Conservation (phyloP, 2,888 invertebrate species). For the Girardia tigrina region DNA sequence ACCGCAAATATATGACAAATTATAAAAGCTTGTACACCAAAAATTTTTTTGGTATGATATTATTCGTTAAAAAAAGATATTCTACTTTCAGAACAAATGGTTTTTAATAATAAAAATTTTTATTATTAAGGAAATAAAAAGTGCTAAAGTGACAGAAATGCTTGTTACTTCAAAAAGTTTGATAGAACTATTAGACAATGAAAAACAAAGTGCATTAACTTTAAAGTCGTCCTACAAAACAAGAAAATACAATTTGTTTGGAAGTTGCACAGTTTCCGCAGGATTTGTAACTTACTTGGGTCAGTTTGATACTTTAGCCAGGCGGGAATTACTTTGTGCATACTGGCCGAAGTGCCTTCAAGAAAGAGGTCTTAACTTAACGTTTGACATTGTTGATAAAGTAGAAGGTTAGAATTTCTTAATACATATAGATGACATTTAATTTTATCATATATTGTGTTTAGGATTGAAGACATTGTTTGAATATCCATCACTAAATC, state of each 20-base stretch:
- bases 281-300: constrained; percentile 48
- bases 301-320: constrained; percentile 48
- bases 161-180: background rate
- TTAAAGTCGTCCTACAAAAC: constrained; percentile 38
- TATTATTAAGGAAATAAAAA: background rate
- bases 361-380: constrained; percentile 47
- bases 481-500: background rate
- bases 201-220: background rate
- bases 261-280: constrained; percentile 46
- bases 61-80: too few species aligned
- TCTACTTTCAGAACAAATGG: too few species aligned
- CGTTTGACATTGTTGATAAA: constrained; percentile 42
- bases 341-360: constrained; percentile 49
- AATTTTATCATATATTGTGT: too few species aligned
- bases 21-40: too few species aligned
- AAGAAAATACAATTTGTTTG: constrained; percentile 43
- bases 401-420: too few species aligned
- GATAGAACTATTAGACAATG: background rate
- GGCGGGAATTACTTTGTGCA: constrained; percentile 46
- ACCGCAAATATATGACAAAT: too few species aligned
- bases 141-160: background rate
- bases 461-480: background rate
- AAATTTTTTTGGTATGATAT: too few species aligned
- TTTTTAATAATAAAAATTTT: too few species aligned
- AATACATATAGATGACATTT: too few species aligned